A percentile compares a stretch with the other conserved stretches of the same genome.
Conservation (phyloP, 2,113 vertebrate species). For the Callospermophilus lateralis region DNA sequence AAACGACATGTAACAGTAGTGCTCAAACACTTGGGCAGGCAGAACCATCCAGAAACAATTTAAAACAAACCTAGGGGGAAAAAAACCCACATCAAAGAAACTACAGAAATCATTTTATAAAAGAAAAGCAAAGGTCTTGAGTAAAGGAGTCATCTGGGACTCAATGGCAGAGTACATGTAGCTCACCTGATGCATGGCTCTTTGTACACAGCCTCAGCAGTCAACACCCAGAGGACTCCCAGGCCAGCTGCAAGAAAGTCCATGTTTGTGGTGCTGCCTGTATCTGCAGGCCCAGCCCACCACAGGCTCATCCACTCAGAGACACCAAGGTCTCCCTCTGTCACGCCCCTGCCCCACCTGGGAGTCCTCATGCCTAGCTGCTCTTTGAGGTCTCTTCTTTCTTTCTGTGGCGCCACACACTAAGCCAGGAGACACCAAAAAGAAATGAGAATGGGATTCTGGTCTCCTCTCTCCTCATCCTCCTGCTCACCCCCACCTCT, state of each 20-base stretch:
- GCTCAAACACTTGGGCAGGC: background rate
- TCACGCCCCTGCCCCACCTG: background rate
- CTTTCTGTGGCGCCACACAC: background rate
- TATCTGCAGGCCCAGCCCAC: background rate
- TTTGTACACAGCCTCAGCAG: rapidly evolving
- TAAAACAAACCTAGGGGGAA: too few relatives aligned
- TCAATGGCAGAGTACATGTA: background rate
- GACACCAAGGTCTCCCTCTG: background rate
- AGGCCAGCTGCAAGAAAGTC: background rate
- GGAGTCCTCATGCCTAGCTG: background rate
- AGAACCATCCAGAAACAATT: too few relatives aligned
- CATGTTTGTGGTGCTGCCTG: background rate
- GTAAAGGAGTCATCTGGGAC: background rate
- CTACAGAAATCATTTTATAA: background rate
- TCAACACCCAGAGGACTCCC: background rate
- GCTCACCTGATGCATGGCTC: rapidly evolving
- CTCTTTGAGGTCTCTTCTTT: background rate
- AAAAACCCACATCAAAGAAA: too few relatives aligned
- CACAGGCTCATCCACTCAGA: background rate
- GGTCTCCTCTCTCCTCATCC: background rate
- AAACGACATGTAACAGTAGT: background rate
- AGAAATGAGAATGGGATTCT: background rate
- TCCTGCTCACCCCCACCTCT: too few relatives aligned
- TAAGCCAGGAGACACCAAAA: background rate
- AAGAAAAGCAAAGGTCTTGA: background rate